Conservation (phyloP, 2,797 vertebrate genomes). For the Hippoglossus hippoglossus region DNA sequence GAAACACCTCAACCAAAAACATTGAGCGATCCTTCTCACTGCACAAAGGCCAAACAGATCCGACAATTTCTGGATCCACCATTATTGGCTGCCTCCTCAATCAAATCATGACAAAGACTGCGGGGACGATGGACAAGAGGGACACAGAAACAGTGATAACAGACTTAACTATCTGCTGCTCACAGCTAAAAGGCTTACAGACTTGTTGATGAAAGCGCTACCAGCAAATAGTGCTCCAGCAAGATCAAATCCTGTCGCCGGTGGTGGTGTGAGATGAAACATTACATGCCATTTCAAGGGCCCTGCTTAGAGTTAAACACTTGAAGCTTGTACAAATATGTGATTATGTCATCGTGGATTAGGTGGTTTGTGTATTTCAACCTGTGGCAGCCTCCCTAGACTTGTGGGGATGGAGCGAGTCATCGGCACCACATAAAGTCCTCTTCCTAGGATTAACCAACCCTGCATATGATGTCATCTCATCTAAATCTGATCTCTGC, state of each 20-base stretch:
- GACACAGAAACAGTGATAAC: conserved; percentile 18
- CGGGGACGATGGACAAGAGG: not conserved
- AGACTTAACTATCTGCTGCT: conserved; percentile 17
- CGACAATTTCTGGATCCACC: not conserved
- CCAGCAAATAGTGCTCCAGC: conserved; percentile 16
- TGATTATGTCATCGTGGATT: conserved; percentile 72
- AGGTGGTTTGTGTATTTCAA: conserved; percentile 61
- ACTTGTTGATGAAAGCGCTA: conserved; percentile 40
- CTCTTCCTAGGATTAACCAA: conserved; percentile 72
- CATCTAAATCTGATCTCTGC: conserved; percentile 67
- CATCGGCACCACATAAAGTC: conserved; percentile 50
- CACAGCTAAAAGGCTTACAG: conserved; percentile 37
- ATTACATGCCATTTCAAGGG: conserved; percentile 56
- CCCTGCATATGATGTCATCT: conserved; percentile 69
- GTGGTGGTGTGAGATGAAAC: conserved; percentile 36
- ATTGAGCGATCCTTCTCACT: not conserved
- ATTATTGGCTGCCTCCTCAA: not conserved
- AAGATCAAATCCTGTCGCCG: conserved; percentile 41
- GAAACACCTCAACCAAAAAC: not conserved
- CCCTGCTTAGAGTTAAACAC: conserved; percentile 51
- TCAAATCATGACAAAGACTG: not conserved
- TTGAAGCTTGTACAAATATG: conserved; percentile 54
- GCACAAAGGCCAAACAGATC: conserved; percentile 5
- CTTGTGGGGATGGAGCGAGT: conserved; percentile 36
- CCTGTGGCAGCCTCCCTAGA: conserved; percentile 39